Conservation (phyloP, 2,888 invertebrate genomes). For the Rugalucina vietnamica region DNA sequence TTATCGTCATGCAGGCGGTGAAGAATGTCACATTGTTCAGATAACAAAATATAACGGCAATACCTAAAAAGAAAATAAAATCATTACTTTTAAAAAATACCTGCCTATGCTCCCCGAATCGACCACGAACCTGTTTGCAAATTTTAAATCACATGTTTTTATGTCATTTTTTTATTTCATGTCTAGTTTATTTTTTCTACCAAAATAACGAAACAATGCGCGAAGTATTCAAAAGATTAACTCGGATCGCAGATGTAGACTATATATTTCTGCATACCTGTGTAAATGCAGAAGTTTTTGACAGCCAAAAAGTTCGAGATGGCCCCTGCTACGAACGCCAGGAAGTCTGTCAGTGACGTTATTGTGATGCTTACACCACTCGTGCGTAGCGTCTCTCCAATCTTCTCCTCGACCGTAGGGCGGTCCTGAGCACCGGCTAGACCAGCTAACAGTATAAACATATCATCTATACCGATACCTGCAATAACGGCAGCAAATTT, state of each 20-base stretch:
- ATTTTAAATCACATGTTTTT: too few relatives aligned
- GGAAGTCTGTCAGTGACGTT: slow-evolving; percentile 65
- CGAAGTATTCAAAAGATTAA: too few relatives aligned
- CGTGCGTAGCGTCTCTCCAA: slow-evolving; percentile 60
- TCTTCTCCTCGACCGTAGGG: slow-evolving; percentile 43
- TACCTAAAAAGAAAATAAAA: slow-evolving; percentile 54
- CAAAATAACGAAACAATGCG: too few relatives aligned
- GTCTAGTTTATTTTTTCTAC: too few relatives aligned
- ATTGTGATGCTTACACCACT: slow-evolving; percentile 67
- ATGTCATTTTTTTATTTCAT: too few relatives aligned
- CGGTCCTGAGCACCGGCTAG: slow-evolving; percentile 56
- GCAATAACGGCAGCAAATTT: too few relatives aligned
- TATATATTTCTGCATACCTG: slow-evolving; percentile 62
- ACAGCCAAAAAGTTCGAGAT: slow-evolving; percentile 63
- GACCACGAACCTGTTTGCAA: too few relatives aligned
- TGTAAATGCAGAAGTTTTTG: slow-evolving; percentile 67
- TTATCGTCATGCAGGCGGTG: slow-evolving; percentile 55
- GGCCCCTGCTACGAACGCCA: slow-evolving; percentile 64
- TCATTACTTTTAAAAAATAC: too few relatives aligned
- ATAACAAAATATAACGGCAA: slow-evolving; percentile 61
- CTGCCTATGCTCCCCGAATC: too few relatives aligned
- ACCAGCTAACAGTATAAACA: slow-evolving; percentile 71
- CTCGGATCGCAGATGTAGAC: too few relatives aligned
- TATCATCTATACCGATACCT: slow-evolving; percentile 70
- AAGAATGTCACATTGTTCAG: slow-evolving; percentile 66